phyloP scores from a whole-genome alignment of 92 coral and sea anemone genomes.

The Nematostella vectensis region DNA sequence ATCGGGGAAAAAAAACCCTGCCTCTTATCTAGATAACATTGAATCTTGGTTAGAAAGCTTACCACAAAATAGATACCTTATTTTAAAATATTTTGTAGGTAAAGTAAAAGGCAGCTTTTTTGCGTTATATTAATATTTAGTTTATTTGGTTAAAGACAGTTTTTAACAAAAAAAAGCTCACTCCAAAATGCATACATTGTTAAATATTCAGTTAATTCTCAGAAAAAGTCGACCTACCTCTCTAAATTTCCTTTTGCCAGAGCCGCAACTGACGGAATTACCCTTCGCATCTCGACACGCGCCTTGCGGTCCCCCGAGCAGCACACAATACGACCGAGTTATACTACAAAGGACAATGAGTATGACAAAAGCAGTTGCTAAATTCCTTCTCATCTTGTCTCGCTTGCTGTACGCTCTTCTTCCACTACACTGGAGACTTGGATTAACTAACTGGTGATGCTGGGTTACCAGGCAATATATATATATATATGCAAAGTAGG shows the following conservation, averaged over 20 bases:
- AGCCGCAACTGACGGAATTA: neutral
- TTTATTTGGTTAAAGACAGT: neutral
- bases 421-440: no score
- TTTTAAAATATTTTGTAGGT: no score
- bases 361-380: neutral
- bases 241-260: neutral
- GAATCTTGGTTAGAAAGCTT: no score
- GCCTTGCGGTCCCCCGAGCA: neutral
- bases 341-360: neutral
- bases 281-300: constrained; percentile 1
- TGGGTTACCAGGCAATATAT: neutral
- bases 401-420: no score
- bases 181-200: neutral
- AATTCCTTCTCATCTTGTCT: constrained; percentile 1
- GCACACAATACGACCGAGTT: neutral
- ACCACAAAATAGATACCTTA: no score
- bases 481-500: neutral
- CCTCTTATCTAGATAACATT: no score
- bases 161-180: neutral
- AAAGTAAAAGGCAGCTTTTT: neutral
- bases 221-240: no score
- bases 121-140: neutral
- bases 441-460: neutral
- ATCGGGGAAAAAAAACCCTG: no score
- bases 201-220: neutral